phyloP scores from a whole-genome alignment of 2,888 invertebrate genomes.

The Drosophila nr. medialis region DNA sequence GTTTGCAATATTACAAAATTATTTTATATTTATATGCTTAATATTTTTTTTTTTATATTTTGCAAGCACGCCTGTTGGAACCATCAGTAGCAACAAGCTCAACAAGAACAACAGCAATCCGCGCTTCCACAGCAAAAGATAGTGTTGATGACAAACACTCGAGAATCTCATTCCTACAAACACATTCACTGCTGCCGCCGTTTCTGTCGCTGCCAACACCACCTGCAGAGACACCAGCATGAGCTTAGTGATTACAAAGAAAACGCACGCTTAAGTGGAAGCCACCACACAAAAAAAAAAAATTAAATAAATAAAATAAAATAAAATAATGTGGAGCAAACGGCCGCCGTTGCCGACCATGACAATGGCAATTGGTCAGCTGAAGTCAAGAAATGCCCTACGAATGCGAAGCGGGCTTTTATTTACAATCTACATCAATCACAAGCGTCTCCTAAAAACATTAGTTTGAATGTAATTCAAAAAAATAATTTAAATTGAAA shows the following conservation, averaged over 20 bases:
- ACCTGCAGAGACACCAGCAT: constrained; percentile 35
- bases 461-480: background rate
- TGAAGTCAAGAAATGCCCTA: constrained; percentile 38
- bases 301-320: constrained; percentile 13
- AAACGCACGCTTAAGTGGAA: constrained; percentile 62
- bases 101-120: constrained; percentile 14
- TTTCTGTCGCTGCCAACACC: constrained; percentile 5
- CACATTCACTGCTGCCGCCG: constrained; percentile 27
- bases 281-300: constrained; percentile 10
- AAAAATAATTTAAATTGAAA: constrained; percentile 4
- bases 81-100: constrained; percentile 17
- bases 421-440: background rate
- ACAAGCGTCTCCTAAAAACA: background rate
- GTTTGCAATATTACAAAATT: background rate
- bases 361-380: constrained; percentile 28
- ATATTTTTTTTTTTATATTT: background rate
- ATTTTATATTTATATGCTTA: background rate
- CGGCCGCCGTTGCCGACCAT: constrained; percentile 20
- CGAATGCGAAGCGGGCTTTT: background rate
- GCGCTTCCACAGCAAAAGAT: constrained; percentile 32
- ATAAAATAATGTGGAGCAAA: constrained; percentile 48
- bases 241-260: constrained; percentile 49
- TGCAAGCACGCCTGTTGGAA: constrained; percentile 12
- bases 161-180: constrained; percentile 30
- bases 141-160: constrained; percentile 58